Evolutionary conservation across 2,888 invertebrate species (phyloP).

Genomic region (Lycocerus yunnanus): DNA sequence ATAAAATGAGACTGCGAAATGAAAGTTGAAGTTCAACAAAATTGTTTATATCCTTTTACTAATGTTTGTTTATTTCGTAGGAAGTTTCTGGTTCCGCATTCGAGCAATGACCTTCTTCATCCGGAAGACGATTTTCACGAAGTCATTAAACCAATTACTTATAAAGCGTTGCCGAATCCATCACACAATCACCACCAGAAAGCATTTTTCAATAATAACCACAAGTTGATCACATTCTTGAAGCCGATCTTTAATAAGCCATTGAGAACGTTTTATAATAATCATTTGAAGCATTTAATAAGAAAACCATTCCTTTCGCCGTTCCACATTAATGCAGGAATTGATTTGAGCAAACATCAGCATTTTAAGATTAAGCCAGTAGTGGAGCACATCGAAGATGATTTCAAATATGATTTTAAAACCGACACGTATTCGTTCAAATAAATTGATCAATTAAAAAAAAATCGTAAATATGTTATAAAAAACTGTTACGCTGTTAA

Average conservation of each 20-base stretch:
- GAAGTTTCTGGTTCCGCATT: neutral
- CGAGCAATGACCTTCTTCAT: neutral
- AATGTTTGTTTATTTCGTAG: neutral
- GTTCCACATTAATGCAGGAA: neutral
- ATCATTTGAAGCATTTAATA: neutral
- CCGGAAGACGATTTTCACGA: neutral
- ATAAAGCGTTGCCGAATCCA: neutral
- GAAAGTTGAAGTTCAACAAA: neutral
- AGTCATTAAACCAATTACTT: neutral
- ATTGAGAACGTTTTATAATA: neutral
- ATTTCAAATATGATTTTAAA: slow-evolving; percentile 52
- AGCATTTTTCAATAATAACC: neutral
- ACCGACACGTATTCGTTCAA: slow-evolving; percentile 40
- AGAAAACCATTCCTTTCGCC: neutral
- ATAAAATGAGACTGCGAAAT: neutral
- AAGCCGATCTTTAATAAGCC: neutral
- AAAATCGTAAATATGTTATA: too few species aligned
- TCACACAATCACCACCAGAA: neutral
- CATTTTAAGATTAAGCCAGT: slow-evolving; percentile 47
- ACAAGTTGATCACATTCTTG: neutral
- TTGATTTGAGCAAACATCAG: neutral
- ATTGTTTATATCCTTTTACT: neutral
- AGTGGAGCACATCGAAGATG: slow-evolving; percentile 49
- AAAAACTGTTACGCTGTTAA: neutral
- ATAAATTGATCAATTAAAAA: neutral